Evolutionary conservation across 2,113 vertebrate genomes (phyloP).

Genomic region (Sorex fumeus): DNA sequence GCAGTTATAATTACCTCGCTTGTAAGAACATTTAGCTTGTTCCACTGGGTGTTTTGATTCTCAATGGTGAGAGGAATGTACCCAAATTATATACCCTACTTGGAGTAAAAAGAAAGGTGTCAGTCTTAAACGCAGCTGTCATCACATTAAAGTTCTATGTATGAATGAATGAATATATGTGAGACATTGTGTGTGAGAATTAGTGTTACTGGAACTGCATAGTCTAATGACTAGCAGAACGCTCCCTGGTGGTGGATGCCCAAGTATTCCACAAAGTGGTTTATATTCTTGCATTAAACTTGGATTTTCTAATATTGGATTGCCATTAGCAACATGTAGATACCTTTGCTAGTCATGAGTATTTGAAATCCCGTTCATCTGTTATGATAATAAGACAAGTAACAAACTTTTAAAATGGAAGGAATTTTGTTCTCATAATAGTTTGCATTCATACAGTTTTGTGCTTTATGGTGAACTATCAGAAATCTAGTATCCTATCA

Average conservation of each 20-base stretch:
- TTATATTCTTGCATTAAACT: not conserved
- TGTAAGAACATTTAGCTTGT: conserved; percentile 52
- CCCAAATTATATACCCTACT: not conserved
- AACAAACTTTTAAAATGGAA: not conserved
- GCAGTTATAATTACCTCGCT: conserved; percentile 54
- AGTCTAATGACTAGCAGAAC: not conserved
- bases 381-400: not conserved
- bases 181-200: not conserved
- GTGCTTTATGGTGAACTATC: not conserved
- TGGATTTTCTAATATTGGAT: not conserved
- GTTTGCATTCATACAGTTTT: not conserved
- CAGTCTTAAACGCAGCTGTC: not conserved
- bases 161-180: not conserved
- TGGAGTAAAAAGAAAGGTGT: conserved; percentile 5
- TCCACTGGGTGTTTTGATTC: conserved; percentile 52
- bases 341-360: not conserved
- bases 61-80: not conserved
- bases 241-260: not conserved
- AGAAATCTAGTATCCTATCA: not conserved
- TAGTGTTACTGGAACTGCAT: not conserved
- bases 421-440: not conserved
- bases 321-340: conserved; percentile 8
- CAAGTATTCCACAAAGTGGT: not conserved
- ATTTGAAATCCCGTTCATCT: not conserved
- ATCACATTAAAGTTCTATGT: not conserved